phyloP scores from a whole-genome alignment of 1,140 invertebrate genomes.

The Bradynema listronoti region DNA sequence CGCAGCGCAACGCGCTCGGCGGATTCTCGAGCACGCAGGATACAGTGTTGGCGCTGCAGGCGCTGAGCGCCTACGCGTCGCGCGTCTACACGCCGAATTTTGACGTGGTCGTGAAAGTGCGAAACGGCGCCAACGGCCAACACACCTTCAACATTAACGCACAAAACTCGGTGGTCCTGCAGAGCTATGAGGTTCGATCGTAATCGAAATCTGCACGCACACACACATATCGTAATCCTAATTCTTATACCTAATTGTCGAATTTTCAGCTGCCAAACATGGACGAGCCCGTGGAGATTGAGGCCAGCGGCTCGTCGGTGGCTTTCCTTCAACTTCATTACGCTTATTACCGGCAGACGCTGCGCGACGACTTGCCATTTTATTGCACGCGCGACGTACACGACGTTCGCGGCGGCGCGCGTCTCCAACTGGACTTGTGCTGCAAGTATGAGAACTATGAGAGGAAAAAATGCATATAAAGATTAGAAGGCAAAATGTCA shows the following conservation, averaged over 20 bases:
- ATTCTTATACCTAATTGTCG: conserved; percentile 2
- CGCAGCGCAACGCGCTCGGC: conserved; percentile 72
- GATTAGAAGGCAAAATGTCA: no score
- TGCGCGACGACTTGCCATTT: conserved; percentile 52
- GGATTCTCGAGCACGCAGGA: conserved; percentile 72
- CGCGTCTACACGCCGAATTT: conserved; percentile 44
- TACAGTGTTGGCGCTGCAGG: conserved; percentile 61
- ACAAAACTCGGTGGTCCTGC: conserved; percentile 55
- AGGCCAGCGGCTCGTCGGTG: conserved; percentile 45
- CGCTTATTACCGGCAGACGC: conserved; percentile 45
- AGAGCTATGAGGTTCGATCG: conserved; percentile 47
- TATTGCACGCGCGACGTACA: conserved; percentile 50
- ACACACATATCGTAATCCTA: neutral
- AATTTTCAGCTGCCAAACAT: conserved; percentile 42
- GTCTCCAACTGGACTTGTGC: conserved; percentile 52
- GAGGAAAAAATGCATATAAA: no score
- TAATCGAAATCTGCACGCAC: neutral
- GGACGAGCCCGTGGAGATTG: conserved; percentile 39
- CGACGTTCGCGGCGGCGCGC: conserved; percentile 48
- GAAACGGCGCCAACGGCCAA: conserved; percentile 38
- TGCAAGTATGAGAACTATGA: conserved; percentile 44
- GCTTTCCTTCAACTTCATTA: conserved; percentile 56
- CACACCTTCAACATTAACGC: conserved; percentile 45
- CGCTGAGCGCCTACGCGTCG: conserved; percentile 58
- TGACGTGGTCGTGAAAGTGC: conserved; percentile 39